A percentile compares a stretch with the other conserved stretches of the same genome.
phyloP scores from a whole-genome alignment of 2,797 vertebrate genomes.

The Phataginus tricuspis region DNA sequence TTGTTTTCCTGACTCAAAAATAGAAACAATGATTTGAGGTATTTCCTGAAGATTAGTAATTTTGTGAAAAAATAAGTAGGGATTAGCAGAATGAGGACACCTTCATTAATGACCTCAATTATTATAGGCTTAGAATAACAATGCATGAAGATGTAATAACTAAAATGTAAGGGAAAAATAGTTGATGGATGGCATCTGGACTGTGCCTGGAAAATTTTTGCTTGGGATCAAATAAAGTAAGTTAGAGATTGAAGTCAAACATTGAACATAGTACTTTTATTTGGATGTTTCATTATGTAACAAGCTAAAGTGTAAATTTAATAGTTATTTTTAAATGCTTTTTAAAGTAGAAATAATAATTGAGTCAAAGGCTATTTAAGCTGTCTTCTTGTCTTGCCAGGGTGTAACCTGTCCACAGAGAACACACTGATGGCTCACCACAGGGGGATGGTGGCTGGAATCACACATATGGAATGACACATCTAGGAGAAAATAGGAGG shows the following conservation, averaged over 20 bases:
- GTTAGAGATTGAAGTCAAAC: not conserved
- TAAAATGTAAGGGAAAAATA: not conserved
- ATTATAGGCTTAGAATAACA: not conserved
- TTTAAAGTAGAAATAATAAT: slow-evolving; percentile 10
- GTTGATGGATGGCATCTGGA: not conserved
- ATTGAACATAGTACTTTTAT: not conserved
- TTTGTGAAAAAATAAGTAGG: not conserved
- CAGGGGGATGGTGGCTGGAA: not conserved
- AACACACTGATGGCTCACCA: not conserved
- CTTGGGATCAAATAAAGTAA: not conserved
- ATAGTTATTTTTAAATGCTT: not conserved
- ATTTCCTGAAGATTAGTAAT: not conserved
- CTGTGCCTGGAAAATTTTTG: not conserved
- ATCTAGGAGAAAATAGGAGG: not conserved
- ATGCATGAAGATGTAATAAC: not conserved
- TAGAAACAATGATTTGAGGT: not conserved
- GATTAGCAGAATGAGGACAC: not conserved
- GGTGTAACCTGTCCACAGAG: not conserved
- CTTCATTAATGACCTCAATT: not conserved
- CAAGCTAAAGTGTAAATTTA: slow-evolving; percentile 30
- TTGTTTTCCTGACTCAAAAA: slow-evolving; percentile 9
- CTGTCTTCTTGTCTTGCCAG: not conserved
- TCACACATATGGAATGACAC: not conserved
- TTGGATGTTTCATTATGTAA: not conserved
- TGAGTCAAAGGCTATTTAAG: not conserved